phyloP scores from a whole-genome alignment of 1,140 invertebrate genomes.

The Brachionus rubens region DNA sequence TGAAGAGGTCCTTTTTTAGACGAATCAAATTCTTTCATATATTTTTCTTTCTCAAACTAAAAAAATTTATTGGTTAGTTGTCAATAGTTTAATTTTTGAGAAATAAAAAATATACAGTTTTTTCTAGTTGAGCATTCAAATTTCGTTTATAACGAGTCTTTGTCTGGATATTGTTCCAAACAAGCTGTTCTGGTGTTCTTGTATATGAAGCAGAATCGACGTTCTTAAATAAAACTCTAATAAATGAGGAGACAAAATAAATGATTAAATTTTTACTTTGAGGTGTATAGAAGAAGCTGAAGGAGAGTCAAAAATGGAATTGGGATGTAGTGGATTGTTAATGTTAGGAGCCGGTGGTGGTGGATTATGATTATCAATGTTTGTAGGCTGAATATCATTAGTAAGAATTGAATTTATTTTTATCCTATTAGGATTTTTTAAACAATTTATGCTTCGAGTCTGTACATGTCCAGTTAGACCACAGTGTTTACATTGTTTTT shows the following conservation, averaged over 20 bases:
- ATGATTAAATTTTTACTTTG: background rate
- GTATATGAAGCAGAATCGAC: background rate
- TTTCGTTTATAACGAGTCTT: background rate
- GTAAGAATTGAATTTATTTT: background rate
- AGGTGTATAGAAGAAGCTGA: background rate
- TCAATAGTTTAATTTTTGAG: background rate
- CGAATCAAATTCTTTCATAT: slow-evolving; percentile 17
- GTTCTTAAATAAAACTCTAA: background rate
- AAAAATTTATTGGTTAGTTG: background rate
- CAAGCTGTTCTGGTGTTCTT: background rate
- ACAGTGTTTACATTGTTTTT: slow-evolving; percentile 21
- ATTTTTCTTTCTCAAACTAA: background rate
- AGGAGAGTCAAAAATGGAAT: slow-evolving; percentile 2
- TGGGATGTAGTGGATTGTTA: no score
- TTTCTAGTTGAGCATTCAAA: background rate
- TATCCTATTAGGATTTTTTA: slow-evolving; percentile 1
- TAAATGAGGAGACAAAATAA: background rate
- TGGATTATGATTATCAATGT: background rate
- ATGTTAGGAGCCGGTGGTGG: background rate
- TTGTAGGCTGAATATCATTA: background rate
- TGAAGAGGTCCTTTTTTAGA: background rate
- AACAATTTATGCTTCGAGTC: background rate
- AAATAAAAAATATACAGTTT: background rate
- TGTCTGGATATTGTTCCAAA: background rate
- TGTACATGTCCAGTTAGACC: slow-evolving; percentile 7